Conservation (phyloP, 2,797 vertebrate genomes). For the Melopsittacus undulatus region DNA sequence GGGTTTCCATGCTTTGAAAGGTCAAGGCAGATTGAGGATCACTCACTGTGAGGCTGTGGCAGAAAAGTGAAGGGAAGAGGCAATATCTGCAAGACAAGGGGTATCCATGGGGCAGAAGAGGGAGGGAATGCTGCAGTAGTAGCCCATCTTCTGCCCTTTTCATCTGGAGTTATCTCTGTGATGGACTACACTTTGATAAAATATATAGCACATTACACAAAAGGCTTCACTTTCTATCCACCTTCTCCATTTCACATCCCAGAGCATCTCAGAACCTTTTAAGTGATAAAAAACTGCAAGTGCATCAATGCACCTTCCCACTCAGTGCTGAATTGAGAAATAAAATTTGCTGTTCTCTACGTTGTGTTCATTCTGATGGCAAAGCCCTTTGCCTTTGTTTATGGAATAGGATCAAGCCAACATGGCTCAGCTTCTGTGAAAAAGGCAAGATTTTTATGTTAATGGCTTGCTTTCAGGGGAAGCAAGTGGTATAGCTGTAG, state of each 20-base stretch:
- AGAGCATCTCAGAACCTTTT: not conserved
- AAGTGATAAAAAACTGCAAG: not conserved
- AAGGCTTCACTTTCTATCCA: not conserved
- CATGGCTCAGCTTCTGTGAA: not conserved
- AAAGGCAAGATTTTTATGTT: conserved; percentile 4
- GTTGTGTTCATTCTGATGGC: not conserved
- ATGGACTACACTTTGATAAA: not conserved
- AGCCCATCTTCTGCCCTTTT: not conserved
- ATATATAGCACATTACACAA: rapidly evolving
- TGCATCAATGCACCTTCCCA: not conserved
- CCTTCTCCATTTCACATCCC: not conserved
- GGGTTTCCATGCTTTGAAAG: not conserved
- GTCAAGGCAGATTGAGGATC: not conserved
- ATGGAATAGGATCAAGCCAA: not conserved
- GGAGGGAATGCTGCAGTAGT: not conserved
- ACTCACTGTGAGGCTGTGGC: not conserved
- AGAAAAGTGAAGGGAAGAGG: not conserved
- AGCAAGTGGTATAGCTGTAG: not conserved
- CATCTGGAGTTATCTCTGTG: not conserved
- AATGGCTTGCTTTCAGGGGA: not conserved
- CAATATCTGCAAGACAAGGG: not conserved
- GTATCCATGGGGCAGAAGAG: not conserved
- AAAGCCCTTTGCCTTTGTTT: not conserved
- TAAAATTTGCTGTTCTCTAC: not conserved
- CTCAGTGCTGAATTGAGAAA: not conserved